Evolutionary conservation across 1,140 invertebrate genomes (phyloP).

Genomic region (Zaprionus camerounensis): DNA sequence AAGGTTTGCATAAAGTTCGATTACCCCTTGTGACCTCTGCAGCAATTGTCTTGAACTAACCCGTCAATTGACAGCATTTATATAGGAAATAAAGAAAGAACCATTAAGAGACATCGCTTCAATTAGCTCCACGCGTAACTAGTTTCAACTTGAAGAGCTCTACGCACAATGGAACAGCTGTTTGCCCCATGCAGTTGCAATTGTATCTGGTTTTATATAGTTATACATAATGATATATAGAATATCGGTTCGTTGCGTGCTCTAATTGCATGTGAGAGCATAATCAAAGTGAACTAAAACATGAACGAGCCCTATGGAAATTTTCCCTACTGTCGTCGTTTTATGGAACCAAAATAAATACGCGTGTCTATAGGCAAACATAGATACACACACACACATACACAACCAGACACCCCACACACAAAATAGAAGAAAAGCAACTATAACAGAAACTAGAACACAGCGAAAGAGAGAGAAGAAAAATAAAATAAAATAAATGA

Average conservation of each 20-base stretch:
- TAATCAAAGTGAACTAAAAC: conserved; percentile 36
- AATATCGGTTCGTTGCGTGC: conserved; percentile 25
- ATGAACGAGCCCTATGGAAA: conserved; percentile 19
- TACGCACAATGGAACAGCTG: conserved; percentile 7
- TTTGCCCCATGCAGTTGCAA: neutral
- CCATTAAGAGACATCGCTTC: conserved; percentile 19
- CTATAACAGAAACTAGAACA: conserved; percentile 43
- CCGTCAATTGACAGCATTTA: conserved; percentile 18
- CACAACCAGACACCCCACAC: conserved; percentile 6
- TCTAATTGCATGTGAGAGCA: conserved; percentile 33
- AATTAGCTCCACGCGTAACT: conserved; percentile 38
- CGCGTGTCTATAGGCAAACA: conserved; percentile 12
- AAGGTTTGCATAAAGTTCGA: conserved; percentile 12
- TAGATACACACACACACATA: conserved; percentile 14
- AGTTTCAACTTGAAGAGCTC: conserved; percentile 20
- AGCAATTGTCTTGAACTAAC: conserved; percentile 21
- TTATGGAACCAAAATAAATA: conserved; percentile 48
- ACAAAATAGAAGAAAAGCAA: conserved; percentile 2
- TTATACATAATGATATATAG: neutral
- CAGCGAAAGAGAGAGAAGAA: conserved; percentile 37
- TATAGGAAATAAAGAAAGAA: conserved; percentile 5
- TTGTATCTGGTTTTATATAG: neutral
- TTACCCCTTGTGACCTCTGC: conserved; percentile 37
- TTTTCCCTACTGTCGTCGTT: conserved; percentile 24
- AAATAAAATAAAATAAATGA: conserved; percentile 48